Base-by-base conservation (phyloP, 2,113 vertebrate species). In the Phainopepla nitens region DNA sequence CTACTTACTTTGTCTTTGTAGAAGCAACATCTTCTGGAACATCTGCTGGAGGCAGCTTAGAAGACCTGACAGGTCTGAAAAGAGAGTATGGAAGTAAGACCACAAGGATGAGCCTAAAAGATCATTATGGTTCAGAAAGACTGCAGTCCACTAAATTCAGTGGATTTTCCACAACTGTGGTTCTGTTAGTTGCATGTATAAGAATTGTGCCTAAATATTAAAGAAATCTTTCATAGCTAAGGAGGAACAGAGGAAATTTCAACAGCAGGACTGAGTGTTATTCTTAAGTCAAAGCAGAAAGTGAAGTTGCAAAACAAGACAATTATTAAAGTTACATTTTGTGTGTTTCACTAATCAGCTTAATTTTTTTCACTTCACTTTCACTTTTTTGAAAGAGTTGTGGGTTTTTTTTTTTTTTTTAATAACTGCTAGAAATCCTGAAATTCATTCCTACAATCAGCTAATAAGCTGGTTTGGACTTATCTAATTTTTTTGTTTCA, bases 21-120 rank as follows among this genome's bases (percentile, higher is more conserved):
- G 97, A 98, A 78, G 97, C 45, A 83, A 98, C 92, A 89, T 76
- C 89, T 47, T 97, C 68, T 28, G 98, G 98, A 80, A 98, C 82
- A 87, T 62, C 81, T 36, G 95, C 64, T 31, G 98, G 98, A 51
- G 97, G 42, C 54, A 97, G 95, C 47, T 98, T 97, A 88, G 95
- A 98, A 22, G 98, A 93, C 56, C 98, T 89, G 45, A 98, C 95
- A 71, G 98, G 98, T 56, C 99, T 99, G 91, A 83, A 97, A 96
- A 60, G 14, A 87, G 47, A 94, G 64, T 96, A 95, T 13, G 68
- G n/a, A 87, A 50, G 16, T 84, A 45, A 94, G 78, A 76, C 31
- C 82, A 72, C 13, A 49, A 39, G 29, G 29, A 53, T 21, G 19
- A 87, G 28, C 1, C 1, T 61, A 50, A 73, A 84, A 95, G 31